Evolutionary conservation across 2,888 invertebrate genomes (phyloP).

Genomic region (Drosophila robusta): DNA sequence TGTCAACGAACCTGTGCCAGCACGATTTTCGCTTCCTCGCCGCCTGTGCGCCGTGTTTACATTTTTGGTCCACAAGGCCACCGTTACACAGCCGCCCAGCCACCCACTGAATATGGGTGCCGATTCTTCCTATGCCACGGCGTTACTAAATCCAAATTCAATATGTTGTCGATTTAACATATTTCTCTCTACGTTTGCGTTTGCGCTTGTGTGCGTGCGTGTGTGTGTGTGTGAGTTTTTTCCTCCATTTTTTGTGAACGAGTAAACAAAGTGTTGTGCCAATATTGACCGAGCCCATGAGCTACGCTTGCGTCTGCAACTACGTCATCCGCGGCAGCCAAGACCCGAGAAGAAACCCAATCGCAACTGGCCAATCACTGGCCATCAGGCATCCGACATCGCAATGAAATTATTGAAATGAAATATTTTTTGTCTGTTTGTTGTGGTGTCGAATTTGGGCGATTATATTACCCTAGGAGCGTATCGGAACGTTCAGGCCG

Average conservation of each 20-base stretch:
- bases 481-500: background rate
- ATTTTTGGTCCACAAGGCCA: slow-evolving; percentile 28
- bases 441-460: slow-evolving; percentile 62
- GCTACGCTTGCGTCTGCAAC: slow-evolving; percentile 54
- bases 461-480: slow-evolving; percentile 65
- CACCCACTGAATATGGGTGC: slow-evolving; percentile 1
- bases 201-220: slow-evolving; percentile 13
- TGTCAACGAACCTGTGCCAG: slow-evolving; percentile 49
- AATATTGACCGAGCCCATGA: slow-evolving; percentile 72
- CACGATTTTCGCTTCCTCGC: slow-evolving; percentile 31
- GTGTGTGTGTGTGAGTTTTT: slow-evolving; percentile 16
- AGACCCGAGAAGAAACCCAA: slow-evolving; percentile 13
- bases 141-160: slow-evolving; percentile 75
- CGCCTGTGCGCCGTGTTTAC: slow-evolving; percentile 35
- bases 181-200: slow-evolving; percentile 55
- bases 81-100: background rate
- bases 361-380: slow-evolving; percentile 36
- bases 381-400: slow-evolving; percentile 29
- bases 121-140: slow-evolving; percentile 31
- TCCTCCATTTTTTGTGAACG: slow-evolving; percentile 28
- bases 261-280: slow-evolving; percentile 72
- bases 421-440: slow-evolving; percentile 58
- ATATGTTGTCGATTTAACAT: slow-evolving; percentile 77
- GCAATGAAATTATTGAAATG: slow-evolving; percentile 69
- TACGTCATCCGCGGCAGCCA: slow-evolving; percentile 46